Evolutionary conservation across 2,888 invertebrate species (phyloP).

Genomic region (Dryocosmus kuriphilus): DNA sequence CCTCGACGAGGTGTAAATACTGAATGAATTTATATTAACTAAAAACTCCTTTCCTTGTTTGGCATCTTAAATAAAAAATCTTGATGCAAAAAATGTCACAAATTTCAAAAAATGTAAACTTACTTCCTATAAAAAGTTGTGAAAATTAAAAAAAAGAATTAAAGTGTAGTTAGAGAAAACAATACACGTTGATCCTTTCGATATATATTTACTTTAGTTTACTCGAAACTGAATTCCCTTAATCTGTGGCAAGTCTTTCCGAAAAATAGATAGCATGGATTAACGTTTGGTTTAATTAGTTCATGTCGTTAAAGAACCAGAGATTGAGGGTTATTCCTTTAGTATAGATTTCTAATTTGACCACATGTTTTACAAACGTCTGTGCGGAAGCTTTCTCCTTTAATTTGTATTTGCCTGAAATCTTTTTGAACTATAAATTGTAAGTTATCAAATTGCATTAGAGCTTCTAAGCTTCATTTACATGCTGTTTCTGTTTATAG

Average conservation of each 20-base stretch:
- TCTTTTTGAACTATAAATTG: background rate
- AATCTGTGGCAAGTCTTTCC: background rate
- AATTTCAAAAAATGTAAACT: too few species aligned
- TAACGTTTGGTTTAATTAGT: background rate
- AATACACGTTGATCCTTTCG: background rate
- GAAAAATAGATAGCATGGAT: background rate
- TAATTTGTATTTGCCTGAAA: background rate
- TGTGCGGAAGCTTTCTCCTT: background rate
- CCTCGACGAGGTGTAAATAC: background rate
- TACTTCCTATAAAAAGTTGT: too few species aligned
- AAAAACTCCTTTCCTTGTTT: background rate
- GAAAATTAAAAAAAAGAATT: too few species aligned
- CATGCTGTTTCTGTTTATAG: background rate
- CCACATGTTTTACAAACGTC: background rate
- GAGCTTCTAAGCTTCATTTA: background rate
- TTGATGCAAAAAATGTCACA: too few species aligned
- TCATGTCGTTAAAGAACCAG: conserved; percentile 1
- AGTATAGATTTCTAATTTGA: background rate
- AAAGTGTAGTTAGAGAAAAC: background rate
- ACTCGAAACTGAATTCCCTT: background rate
- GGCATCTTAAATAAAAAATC: background rate
- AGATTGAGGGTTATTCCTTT: background rate
- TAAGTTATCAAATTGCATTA: background rate
- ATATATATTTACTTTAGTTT: background rate
- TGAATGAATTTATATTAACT: background rate